phyloP scores from a whole-genome alignment of 1,140 invertebrate species.

The Leptoteleia sp. region DNA sequence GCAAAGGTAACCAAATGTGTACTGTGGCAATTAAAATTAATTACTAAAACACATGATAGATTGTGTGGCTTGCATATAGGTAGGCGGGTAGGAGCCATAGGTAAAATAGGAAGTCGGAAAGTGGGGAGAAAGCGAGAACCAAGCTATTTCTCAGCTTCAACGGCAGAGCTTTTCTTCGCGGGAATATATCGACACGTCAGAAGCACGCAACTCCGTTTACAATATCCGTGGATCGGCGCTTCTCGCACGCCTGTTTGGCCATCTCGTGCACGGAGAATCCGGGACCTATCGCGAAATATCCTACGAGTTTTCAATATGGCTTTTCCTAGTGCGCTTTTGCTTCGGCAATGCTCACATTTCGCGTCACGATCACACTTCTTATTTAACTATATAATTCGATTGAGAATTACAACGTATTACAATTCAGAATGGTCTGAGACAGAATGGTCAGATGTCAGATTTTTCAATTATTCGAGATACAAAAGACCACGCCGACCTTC shows the following conservation, averaged over 20 bases:
- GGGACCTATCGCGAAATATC: constrained; percentile 52
- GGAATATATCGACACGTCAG: constrained; percentile 80
- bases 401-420: not conserved
- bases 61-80: not conserved
- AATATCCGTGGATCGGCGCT: constrained; percentile 72
- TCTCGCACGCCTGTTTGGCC: constrained; percentile 65
- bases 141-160: constrained; percentile 81
- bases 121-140: constrained; percentile 57
- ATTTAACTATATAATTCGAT: constrained; percentile 14
- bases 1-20: too few relatives aligned
- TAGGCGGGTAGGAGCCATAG: constrained; percentile 27
- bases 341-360: constrained; percentile 10
- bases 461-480: too few relatives aligned
- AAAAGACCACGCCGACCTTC: too few relatives aligned
- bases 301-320: constrained; percentile 30
- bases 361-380: constrained; percentile 16
- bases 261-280: constrained; percentile 57
- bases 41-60: constrained; percentile 55
- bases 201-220: constrained; percentile 77
- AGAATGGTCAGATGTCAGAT: too few relatives aligned
- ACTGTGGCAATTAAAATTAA: too few relatives aligned
- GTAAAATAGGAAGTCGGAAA: constrained; percentile 42
- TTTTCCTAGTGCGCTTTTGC: constrained; percentile 32
- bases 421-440: too few relatives aligned
- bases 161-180: constrained; percentile 79